phyloP scores from a whole-genome alignment of 1,140 invertebrate genomes.

The Aphelinus certus region DNA sequence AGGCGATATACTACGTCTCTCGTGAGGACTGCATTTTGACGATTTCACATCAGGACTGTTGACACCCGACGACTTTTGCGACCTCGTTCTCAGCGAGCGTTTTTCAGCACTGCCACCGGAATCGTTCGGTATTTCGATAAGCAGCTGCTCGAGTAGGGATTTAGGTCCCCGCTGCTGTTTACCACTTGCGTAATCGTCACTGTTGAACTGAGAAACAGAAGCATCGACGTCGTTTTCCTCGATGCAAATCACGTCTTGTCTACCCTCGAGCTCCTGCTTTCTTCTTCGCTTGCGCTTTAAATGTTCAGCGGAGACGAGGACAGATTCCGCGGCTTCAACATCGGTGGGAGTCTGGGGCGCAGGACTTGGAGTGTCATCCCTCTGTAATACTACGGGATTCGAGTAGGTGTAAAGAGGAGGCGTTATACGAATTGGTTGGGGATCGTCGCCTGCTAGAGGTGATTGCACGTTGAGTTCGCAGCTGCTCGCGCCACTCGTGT shows the following conservation, averaged over 20 bases:
- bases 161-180: constrained; percentile 58
- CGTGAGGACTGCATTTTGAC: constrained; percentile 71
- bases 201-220: constrained; percentile 42
- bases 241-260: constrained; percentile 62
- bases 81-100: constrained; percentile 72
- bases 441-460: constrained; percentile 69
- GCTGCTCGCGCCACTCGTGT: neutral
- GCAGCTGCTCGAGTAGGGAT: constrained; percentile 76
- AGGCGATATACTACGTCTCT: constrained; percentile 64
- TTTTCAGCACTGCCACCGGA: constrained; percentile 62
- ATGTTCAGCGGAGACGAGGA: constrained; percentile 47
- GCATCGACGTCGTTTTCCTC: constrained; percentile 57
- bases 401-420: constrained; percentile 82
- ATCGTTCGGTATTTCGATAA: constrained; percentile 81
- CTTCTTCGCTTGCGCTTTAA: constrained; percentile 60
- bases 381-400: constrained; percentile 70
- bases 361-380: constrained; percentile 68
- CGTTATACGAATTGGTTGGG: constrained; percentile 75
- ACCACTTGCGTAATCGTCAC: neutral
- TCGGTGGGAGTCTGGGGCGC: constrained; percentile 59
- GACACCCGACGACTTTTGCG: constrained; percentile 69
- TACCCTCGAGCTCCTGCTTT: constrained; percentile 65
- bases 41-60: constrained; percentile 74
- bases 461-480: constrained; percentile 58
- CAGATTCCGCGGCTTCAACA: constrained; percentile 49